Evolutionary conservation across 2,113 vertebrate species (phyloP), one percentile per base, ranked within the genome.

Genomic region (Columbina picui): DNA sequence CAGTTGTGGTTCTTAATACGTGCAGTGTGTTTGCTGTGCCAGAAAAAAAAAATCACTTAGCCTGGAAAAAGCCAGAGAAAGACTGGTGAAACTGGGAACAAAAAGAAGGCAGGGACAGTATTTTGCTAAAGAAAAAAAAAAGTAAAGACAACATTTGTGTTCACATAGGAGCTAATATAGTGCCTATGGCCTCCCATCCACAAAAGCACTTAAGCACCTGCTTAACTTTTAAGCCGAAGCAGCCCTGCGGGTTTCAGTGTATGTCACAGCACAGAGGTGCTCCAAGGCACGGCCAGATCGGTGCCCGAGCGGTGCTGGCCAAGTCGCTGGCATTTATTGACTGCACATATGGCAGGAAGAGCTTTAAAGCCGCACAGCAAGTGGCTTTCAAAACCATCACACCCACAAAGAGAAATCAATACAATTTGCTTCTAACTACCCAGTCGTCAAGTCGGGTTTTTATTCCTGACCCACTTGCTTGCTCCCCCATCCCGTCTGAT

Each of bases 391-490:
- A 93, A 92, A 53, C 67, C 86, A 74, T 89, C 90, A 81, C 76
- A 53, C 74, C 88, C n/a, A 77, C 45, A 15, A 86, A 90, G 53
- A 84, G 80, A 87, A 96, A 93, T 94, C 95, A 34, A 96, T 96
- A 94, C 65, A 71, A 96, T 94, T 95, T 96, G 69, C 93, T 94
- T 87, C 88, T 81, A 95, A 95, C 83, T 70, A 85, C 25, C 45
- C 32, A 57, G 53, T 61, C 70, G 41, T 52, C 84, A 41, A 80
- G 60, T 30, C 14, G 2, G 53, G 61, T 71, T 89, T 95, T 82
- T 60, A 85, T 12, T 93, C 68, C 79, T 57, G 53, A 88, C 76
- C 86, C 78, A 80, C 41, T n/a, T 77, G 38, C 36, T 52, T 3
- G 3, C 21, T 93, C 49, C 80, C 38, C 80, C 50, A 34, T 49